Conservation (phyloP, 1,140 invertebrate genomes). For the Trachymyrmex cornetzi region DNA sequence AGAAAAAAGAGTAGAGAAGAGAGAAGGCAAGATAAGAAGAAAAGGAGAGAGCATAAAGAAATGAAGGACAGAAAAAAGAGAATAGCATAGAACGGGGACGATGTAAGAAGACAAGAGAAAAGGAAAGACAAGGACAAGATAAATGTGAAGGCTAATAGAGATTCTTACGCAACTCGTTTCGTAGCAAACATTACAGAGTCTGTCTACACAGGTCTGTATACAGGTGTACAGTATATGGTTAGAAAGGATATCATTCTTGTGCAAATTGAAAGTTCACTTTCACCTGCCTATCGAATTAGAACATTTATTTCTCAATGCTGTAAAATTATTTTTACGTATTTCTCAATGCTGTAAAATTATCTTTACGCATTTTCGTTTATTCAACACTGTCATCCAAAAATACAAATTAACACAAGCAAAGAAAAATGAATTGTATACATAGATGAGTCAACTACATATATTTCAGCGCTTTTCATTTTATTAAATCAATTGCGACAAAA, state of each 20-base stretch:
- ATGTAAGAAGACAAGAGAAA: neutral
- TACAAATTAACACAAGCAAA: neutral
- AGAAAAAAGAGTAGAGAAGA: constrained; percentile 2
- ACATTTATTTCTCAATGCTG: neutral
- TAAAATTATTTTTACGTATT: neutral
- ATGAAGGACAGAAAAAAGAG: constrained; percentile 6
- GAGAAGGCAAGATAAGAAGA: constrained; percentile 15
- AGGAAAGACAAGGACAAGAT: neutral
- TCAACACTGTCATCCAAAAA: neutral
- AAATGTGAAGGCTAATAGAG: constrained; percentile 17
- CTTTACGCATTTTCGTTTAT: neutral
- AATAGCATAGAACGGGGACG: neutral
- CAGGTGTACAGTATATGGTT: neutral
- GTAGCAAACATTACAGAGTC: neutral
- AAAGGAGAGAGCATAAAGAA: neutral
- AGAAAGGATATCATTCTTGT: neutral
- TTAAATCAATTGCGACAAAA: neutral
- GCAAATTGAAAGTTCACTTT: constrained; percentile 28
- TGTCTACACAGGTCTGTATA: neutral
- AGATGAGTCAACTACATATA: neutral
- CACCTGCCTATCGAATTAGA: neutral
- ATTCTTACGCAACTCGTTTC: constrained; percentile 44
- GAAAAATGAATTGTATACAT: neutral
- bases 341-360: neutral
- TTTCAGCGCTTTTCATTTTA: neutral